Evolutionary conservation across 53 echinoderm and acorn worm genomes (phyloP).

Genomic region (Echinometra lucunter): DNA sequence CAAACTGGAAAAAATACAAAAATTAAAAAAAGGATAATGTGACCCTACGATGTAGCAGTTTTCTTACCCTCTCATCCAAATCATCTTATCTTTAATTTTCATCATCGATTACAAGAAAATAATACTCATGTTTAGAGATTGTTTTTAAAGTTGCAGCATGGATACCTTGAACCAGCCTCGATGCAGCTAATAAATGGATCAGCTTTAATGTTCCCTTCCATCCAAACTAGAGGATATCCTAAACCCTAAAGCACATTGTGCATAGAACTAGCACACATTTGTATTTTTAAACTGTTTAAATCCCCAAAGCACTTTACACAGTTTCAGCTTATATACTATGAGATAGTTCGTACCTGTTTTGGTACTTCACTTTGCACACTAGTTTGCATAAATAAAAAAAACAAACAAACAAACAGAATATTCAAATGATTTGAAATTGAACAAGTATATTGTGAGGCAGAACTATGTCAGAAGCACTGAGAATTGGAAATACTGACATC

Average conservation of each 20-base stretch:
- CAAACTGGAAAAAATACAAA: neutral
- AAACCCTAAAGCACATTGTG: neutral
- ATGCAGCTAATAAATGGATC: neutral
- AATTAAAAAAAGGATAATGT: neutral
- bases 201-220: neutral
- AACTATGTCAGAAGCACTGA: neutral
- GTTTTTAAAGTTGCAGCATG: neutral
- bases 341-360: neutral
- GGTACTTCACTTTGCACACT: neutral
- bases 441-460: neutral
- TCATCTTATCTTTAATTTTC: neutral
- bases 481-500: neutral
- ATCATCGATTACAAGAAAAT: neutral
- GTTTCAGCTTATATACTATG: neutral
- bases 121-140: neutral
- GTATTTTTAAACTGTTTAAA: neutral
- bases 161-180: neutral
- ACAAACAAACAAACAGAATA: neutral
- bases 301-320: neutral
- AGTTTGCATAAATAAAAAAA: neutral
- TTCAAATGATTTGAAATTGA: neutral
- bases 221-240: neutral
- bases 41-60: neutral
- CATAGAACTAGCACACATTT: slow-evolving; percentile 10
- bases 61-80: neutral